Percentiles rank a stretch among this genome's conserved stretches.
Conservation (phyloP, 1,140 invertebrate genomes). For the Physella acuta region DNA sequence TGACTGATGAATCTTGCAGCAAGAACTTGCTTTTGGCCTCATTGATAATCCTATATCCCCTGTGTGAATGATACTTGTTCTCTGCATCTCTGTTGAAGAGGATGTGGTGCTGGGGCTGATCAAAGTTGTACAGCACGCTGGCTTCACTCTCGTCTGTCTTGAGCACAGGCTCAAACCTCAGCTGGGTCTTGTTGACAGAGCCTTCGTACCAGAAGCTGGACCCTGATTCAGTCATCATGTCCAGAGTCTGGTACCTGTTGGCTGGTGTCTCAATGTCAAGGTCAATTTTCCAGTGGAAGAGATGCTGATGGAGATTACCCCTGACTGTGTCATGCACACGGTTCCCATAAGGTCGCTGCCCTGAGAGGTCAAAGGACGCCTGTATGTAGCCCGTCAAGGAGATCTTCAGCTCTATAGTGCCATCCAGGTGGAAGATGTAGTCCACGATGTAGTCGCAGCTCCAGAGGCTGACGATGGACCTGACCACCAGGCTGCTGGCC, state of each 20-base stretch:
- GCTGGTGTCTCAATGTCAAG: slow-evolving; percentile 42
- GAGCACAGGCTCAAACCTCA: slow-evolving; percentile 31
- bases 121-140: slow-evolving; percentile 29
- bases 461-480: slow-evolving; percentile 47
- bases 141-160: slow-evolving; percentile 38
- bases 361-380: slow-evolving; percentile 14
- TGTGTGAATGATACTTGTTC: slow-evolving; percentile 37
- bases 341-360: slow-evolving; percentile 37
- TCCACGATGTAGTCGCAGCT: slow-evolving; percentile 57
- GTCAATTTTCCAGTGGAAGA: slow-evolving; percentile 53
- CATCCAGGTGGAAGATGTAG: slow-evolving; percentile 55
- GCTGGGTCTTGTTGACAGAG: slow-evolving; percentile 35
- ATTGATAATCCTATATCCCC: slow-evolving; percentile 47
- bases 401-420: slow-evolving; percentile 47
- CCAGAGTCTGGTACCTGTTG: slow-evolving; percentile 49
- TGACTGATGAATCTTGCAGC: slow-evolving; percentile 37
- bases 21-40: slow-evolving; percentile 40
- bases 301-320: slow-evolving; percentile 49
- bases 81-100: slow-evolving; percentile 37
- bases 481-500: slow-evolving; percentile 44
- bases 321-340: slow-evolving; percentile 36
- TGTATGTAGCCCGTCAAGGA: slow-evolving; percentile 45
- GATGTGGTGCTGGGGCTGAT: slow-evolving; percentile 38
- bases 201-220: slow-evolving; percentile 37
- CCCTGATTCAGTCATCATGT: slow-evolving; percentile 35